These are phyloP conservation scores for Nylanderia fulva DNA, from an alignment of 1,140 invertebrate species.

Conservation along the genomic window DNA sequence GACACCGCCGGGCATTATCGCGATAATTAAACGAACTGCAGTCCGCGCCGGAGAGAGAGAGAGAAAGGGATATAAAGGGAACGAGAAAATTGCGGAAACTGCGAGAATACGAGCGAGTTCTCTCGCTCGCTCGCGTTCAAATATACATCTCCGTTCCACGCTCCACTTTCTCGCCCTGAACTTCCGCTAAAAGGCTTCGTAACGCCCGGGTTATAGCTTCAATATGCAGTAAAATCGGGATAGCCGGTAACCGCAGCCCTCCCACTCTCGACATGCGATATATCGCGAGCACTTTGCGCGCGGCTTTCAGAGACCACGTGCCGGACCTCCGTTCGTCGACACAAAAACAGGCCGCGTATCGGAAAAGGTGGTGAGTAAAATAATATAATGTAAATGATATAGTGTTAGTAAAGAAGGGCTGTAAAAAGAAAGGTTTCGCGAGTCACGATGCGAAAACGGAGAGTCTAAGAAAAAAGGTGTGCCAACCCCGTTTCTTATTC, in stretches of 20 bases:
- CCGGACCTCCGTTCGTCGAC: background rate
- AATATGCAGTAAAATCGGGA: slow-evolving; percentile 82
- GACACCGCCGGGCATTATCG: slow-evolving; percentile 13
- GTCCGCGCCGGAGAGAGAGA: background rate
- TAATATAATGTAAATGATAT: no score
- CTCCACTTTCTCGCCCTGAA: slow-evolving; percentile 15
- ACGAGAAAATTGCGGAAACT: slow-evolving; percentile 32
- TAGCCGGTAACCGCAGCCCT: slow-evolving; percentile 58
- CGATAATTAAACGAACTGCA: slow-evolving; percentile 43
- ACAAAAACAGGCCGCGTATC: background rate
- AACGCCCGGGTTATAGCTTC: slow-evolving; percentile 76
- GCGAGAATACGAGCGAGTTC: background rate
- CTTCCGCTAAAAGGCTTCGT: slow-evolving; percentile 42
- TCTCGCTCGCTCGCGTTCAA: slow-evolving; percentile 11
- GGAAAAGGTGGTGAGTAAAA: background rate
- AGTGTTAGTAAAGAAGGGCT: no score
- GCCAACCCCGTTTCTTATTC: no score
- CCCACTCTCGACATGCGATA: background rate
- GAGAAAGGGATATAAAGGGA: background rate
- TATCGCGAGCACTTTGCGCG: background rate
- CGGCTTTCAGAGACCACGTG: background rate
- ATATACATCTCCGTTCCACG: slow-evolving; percentile 27
- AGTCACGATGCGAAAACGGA: background rate
- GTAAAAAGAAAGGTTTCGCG: no score
- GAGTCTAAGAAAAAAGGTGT: background rate